Evolutionary conservation across 1,140 invertebrate species (phyloP).

Genomic region (Drosophila rufa): DNA sequence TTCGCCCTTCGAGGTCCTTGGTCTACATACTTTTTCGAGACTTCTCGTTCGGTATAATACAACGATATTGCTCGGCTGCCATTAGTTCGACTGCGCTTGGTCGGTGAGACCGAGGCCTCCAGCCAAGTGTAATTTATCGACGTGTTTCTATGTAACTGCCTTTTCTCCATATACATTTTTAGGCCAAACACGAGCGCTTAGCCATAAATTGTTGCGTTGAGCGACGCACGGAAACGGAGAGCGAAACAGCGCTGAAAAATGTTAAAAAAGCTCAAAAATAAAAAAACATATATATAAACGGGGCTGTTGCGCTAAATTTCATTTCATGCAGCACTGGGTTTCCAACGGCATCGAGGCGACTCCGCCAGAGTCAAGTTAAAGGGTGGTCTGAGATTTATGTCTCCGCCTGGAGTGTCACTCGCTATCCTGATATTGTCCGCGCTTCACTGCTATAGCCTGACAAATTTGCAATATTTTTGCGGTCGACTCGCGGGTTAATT

Average conservation of each 20-base stretch:
- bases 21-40: constrained; percentile 17
- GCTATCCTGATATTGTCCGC: not conserved
- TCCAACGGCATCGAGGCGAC: constrained; percentile 20
- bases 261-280: constrained; percentile 26
- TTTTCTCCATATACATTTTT: constrained; percentile 54
- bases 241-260: constrained; percentile 17
- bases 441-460: constrained; percentile 16
- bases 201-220: constrained; percentile 75
- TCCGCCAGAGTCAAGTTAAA: constrained; percentile 72
- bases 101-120: constrained; percentile 28
- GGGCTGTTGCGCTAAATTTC: constrained; percentile 75
- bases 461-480: constrained; percentile 61
- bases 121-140: constrained; percentile 71
- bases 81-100: constrained; percentile 69
- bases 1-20: not conserved
- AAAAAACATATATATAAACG: constrained; percentile 40
- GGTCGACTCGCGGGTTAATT: constrained; percentile 65
- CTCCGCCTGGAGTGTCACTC: constrained; percentile 10
- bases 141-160: constrained; percentile 69
- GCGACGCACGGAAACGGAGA: constrained; percentile 50
- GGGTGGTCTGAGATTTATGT: constrained; percentile 65
- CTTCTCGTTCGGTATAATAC: constrained; percentile 14
- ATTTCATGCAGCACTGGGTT: constrained; percentile 74
- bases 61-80: constrained; percentile 36
- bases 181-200: constrained; percentile 73